Conservation (phyloP, 2,113 vertebrate genomes). For the Gasterosteus aculeatus region DNA sequence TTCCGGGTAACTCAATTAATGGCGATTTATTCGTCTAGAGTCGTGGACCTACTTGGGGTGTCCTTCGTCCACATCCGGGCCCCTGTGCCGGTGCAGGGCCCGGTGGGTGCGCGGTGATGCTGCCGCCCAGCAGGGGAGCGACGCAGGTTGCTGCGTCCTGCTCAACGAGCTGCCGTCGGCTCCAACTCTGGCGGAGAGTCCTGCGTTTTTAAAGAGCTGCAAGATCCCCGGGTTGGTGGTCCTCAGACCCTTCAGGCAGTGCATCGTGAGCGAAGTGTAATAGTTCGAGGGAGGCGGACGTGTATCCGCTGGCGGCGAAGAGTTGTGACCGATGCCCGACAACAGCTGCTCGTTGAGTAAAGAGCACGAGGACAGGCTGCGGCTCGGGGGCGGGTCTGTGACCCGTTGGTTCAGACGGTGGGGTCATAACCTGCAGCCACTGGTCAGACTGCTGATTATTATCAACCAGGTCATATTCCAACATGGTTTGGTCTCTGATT, state of each 20-base stretch:
- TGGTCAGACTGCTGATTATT: constrained; percentile 13
- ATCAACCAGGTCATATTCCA: rapidly evolving
- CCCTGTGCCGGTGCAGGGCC: constrained; percentile 56
- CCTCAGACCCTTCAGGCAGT: constrained; percentile 75
- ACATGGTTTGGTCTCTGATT: background rate
- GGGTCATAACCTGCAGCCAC: constrained; percentile 49
- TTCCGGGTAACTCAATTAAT: constrained; percentile 9
- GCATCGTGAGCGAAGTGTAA: constrained; percentile 65
- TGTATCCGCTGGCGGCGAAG: background rate
- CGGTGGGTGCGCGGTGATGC: constrained; percentile 67
- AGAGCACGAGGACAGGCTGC: constrained; percentile 36
- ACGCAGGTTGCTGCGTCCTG: constrained; percentile 56
- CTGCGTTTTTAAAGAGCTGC: constrained; percentile 69
- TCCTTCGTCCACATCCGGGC: constrained; percentile 59
- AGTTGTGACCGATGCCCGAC: constrained; percentile 34
- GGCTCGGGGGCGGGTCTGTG: constrained; percentile 54
- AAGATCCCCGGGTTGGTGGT: constrained; percentile 65
- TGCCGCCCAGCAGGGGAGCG: constrained; percentile 54
- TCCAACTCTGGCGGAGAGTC: constrained; percentile 54
- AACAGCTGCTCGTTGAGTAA: constrained; percentile 51
- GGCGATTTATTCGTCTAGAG: constrained; percentile 6
- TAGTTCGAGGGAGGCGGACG: constrained; percentile 4
- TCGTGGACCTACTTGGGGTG: constrained; percentile 70
- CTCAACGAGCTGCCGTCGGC: constrained; percentile 54
- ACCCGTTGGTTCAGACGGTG: constrained; percentile 26